Conservation (phyloP, 2,113 vertebrate genomes). For the Platycercus adscitus region DNA sequence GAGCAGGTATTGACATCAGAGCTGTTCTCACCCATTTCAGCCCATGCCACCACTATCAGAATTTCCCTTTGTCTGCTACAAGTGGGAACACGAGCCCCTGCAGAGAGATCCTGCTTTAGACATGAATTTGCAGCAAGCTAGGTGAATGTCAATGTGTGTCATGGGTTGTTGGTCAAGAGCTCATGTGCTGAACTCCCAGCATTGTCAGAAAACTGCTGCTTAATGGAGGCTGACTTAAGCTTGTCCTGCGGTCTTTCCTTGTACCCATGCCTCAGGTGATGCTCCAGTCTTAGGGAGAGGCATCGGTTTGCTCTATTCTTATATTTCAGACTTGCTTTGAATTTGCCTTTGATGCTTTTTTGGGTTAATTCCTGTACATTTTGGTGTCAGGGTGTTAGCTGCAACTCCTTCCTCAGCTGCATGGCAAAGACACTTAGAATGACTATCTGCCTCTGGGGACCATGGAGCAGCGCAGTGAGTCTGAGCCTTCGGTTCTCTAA, state of each 20-base stretch:
- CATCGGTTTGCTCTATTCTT: not conserved
- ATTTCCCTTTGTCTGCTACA: not conserved
- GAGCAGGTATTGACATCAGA: not conserved
- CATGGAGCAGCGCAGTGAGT: accelerated
- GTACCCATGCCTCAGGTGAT: not conserved
- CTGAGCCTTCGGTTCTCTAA: not conserved
- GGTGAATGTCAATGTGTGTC: not conserved
- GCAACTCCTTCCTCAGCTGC: not conserved
- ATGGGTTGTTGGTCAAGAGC: not conserved
- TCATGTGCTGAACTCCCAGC: not conserved
- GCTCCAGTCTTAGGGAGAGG: not conserved
- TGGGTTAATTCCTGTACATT: not conserved
- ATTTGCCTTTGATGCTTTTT: not conserved
- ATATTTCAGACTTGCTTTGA: not conserved
- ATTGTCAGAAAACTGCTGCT: not conserved
- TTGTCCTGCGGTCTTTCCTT: not conserved
- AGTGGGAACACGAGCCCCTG: not conserved
- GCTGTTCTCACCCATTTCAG: not conserved
- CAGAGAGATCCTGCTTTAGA: not conserved
- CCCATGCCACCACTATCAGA: not conserved
- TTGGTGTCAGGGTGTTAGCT: not conserved
- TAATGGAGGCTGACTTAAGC: not conserved
- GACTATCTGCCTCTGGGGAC: not conserved
- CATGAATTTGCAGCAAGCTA: not conserved
- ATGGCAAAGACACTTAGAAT: not conserved